phyloP scores from a whole-genome alignment of 2,888 invertebrate genomes.

The Lepidocyrtoides sp. region DNA sequence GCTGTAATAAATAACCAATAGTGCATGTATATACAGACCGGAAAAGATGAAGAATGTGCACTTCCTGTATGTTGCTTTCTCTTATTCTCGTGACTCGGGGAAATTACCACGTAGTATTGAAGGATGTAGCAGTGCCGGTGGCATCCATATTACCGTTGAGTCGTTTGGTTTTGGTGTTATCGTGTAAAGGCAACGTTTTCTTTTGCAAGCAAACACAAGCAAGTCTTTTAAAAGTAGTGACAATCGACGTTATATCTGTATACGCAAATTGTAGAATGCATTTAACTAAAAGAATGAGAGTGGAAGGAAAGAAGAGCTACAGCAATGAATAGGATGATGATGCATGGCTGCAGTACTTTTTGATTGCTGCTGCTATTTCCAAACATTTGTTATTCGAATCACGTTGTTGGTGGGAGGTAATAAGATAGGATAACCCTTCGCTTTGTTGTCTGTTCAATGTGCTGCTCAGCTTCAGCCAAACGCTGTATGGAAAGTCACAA shows the following conservation, averaged over 20 bases:
- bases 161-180: too few species aligned
- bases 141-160: too few species aligned
- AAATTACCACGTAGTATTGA: slow-evolving; percentile 50
- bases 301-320: slow-evolving; percentile 23
- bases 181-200: slow-evolving; percentile 36
- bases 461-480: slow-evolving; percentile 52
- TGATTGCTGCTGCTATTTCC: slow-evolving; percentile 83
- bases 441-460: slow-evolving; percentile 61
- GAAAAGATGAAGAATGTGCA: slow-evolving; percentile 59
- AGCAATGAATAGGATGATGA: slow-evolving; percentile 63
- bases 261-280: slow-evolving; percentile 22
- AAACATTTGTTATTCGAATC: slow-evolving; percentile 85
- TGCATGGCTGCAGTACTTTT: slow-evolving; percentile 82
- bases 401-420: slow-evolving; percentile 85
- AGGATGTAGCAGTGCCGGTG: slow-evolving; percentile 49
- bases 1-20: slow-evolving; percentile 54
- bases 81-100: slow-evolving; percentile 20
- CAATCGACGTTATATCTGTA: background rate
- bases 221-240: background rate
- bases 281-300: background rate
- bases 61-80: slow-evolving; percentile 38
- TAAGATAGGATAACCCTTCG: slow-evolving; percentile 84
- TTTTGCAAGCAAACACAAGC: background rate
- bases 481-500: background rate
- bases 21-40: slow-evolving; percentile 51